Evolutionary conservation across 2,888 invertebrate species (phyloP).

Genomic region (Eretmocerus hayati): DNA sequence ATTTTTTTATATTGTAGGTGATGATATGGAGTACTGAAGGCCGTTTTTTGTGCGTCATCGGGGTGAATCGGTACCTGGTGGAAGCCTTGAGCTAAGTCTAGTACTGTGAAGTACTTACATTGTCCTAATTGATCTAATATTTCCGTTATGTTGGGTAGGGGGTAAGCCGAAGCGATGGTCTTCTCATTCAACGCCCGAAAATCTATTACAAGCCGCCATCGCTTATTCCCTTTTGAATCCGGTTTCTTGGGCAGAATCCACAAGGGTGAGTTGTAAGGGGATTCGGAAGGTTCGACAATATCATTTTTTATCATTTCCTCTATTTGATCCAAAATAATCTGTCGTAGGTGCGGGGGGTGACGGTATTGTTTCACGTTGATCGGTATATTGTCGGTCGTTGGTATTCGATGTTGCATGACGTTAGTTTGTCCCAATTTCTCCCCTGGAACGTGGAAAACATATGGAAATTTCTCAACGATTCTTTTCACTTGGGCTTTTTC

Average conservation of each 20-base stretch:
- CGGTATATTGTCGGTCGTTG: slow-evolving; percentile 15
- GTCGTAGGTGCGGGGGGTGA: slow-evolving; percentile 5
- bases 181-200: slow-evolving; percentile 17
- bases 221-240: no score
- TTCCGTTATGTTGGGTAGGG: no score
- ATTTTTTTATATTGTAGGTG: no score
- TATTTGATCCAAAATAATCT: slow-evolving; percentile 20
- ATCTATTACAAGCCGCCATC: no score
- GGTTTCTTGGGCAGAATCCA: no score
- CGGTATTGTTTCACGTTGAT: slow-evolving; percentile 10
- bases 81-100: slow-evolving; percentile 15
- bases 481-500: no score
- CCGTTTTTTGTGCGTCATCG: slow-evolving; percentile 23
- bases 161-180: slow-evolving; percentile 17
- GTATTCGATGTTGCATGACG: no score
- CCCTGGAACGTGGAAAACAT: no score
- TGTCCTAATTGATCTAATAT: no score
- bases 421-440: no score
- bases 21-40: slow-evolving; percentile 28
- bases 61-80: slow-evolving; percentile 18
- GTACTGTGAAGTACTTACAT: no score
- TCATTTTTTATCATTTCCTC: slow-evolving; percentile 8
- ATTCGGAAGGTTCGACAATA: slow-evolving; percentile 9
- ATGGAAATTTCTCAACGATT: no score
- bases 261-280: slow-evolving; percentile 19